Evolutionary conservation across 2,113 vertebrate genomes (phyloP).

Genomic region (Ictidomys tridecemlineatus): DNA sequence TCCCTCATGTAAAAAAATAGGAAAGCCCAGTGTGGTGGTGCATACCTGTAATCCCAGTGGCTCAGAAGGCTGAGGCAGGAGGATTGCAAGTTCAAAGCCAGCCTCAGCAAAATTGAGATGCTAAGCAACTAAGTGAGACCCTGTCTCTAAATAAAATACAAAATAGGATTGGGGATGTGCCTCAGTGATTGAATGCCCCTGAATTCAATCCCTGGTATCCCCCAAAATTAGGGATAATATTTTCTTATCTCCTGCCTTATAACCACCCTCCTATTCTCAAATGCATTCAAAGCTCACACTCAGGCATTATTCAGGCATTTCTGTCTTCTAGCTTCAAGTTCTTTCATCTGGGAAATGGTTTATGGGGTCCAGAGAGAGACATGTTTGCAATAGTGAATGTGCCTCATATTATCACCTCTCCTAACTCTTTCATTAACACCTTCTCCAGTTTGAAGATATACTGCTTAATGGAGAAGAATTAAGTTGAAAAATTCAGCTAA

Average conservation of each 20-base stretch:
- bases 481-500: background rate
- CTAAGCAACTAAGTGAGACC: too few relatives aligned
- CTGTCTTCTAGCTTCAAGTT: background rate
- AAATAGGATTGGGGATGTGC: too few relatives aligned
- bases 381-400: background rate
- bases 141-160: too few relatives aligned
- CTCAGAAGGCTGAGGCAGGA: too few relatives aligned
- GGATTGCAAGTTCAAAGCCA: too few relatives aligned
- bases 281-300: constrained; percentile 10
- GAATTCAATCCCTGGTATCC: too few relatives aligned
- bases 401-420: background rate
- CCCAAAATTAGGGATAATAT: background rate
- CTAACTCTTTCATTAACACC: background rate
- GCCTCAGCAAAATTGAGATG: too few relatives aligned
- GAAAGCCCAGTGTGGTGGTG: background rate
- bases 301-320: background rate
- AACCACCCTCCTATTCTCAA: background rate
- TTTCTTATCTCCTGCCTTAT: constrained; percentile 1
- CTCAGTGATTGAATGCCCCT: too few relatives aligned
- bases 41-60: too few relatives aligned
- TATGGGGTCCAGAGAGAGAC: background rate
- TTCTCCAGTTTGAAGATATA: background rate
- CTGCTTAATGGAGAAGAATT: background rate
- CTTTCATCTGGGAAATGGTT: constrained; percentile 12
- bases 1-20: background rate